These are phyloP conservation scores for Tetramorium bicarinatum DNA, from an alignment of 2,888 invertebrate genomes.

Conservation along the genomic window DNA sequence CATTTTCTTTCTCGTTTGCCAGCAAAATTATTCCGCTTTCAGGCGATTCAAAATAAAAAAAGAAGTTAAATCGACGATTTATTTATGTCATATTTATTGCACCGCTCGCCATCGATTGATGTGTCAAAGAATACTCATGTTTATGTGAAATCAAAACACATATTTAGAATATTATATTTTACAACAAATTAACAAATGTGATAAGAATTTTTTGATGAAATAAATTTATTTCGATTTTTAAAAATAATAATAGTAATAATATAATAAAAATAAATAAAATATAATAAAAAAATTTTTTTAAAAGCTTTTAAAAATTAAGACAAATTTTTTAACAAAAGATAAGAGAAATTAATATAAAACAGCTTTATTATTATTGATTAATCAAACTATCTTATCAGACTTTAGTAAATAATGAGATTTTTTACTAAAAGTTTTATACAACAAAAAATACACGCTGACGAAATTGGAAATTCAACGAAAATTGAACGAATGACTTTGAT, in stretches of 20 bases:
- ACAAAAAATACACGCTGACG: neutral
- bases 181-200: conserved; percentile 3
- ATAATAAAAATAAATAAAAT: no score
- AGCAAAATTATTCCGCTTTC: conserved; percentile 18
- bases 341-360: neutral
- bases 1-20: neutral
- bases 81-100: conserved; percentile 28
- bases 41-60: neutral
- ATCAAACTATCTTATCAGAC: neutral
- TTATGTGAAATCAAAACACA: neutral
- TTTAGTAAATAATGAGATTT: neutral
- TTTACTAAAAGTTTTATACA: neutral
- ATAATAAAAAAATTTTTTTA: no score
- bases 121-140: neutral
- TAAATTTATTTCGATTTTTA: neutral
- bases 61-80: neutral
- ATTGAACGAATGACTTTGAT: neutral
- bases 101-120: neutral
- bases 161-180: neutral
- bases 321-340: neutral
- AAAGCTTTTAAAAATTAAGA: neutral
- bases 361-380: neutral
- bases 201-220: neutral
- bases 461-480: neutral
- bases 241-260: neutral